phyloP scores from a whole-genome alignment of 1,140 invertebrate species.

The Panulirus ornatus region DNA sequence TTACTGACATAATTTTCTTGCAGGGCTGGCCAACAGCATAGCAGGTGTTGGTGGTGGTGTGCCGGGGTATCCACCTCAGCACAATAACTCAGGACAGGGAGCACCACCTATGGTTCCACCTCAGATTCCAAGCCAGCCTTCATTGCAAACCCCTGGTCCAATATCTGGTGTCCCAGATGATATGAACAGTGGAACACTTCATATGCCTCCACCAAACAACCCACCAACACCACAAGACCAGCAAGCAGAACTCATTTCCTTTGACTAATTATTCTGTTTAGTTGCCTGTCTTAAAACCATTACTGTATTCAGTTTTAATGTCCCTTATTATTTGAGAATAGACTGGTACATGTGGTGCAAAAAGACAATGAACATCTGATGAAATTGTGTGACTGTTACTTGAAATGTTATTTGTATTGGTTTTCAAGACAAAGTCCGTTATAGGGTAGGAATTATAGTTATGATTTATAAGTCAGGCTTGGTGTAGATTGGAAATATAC shows the following conservation, averaged over 20 bases:
- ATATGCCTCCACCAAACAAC: conserved; percentile 77
- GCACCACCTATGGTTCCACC: conserved; percentile 42
- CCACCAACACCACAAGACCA: conserved; percentile 79
- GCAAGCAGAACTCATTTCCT: conserved; percentile 86
- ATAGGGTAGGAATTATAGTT: no score
- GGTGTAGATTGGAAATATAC: no score
- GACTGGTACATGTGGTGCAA: no score
- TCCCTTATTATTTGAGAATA: no score
- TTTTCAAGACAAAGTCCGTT: no score
- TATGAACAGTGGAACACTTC: conserved; percentile 49
- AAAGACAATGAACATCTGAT: no score
- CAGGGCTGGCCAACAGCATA: conserved; percentile 48
- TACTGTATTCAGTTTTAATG: no score
- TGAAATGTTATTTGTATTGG: no score
- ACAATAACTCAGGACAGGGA: conserved; percentile 29
- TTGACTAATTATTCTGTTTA: conserved; percentile 81
- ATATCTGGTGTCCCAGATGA: conserved; percentile 35
- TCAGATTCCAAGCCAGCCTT: conserved; percentile 44
- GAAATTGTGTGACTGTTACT: no score
- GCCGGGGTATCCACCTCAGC: conserved; percentile 53
- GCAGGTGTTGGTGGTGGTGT: conserved; percentile 42
- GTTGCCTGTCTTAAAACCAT: no score
- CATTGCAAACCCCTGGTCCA: conserved; percentile 33
- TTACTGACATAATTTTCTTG: no score
- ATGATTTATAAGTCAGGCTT: no score